Conservation (phyloP, 2,888 invertebrate genomes). For the Cephus pygmeus region DNA sequence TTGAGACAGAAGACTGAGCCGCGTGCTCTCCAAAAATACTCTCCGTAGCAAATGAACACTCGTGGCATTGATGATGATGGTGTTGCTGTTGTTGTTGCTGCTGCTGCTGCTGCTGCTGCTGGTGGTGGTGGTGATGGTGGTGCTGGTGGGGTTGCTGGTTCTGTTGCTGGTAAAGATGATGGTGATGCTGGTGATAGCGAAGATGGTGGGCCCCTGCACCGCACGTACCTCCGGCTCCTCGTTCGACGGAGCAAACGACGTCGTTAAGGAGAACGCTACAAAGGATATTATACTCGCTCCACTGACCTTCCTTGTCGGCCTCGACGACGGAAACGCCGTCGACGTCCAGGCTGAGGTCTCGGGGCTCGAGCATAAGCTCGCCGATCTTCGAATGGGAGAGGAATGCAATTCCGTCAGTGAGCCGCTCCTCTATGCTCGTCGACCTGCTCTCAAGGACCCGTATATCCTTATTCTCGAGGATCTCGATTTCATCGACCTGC, state of each 20-base stretch:
- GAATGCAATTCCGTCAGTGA: conserved; percentile 50
- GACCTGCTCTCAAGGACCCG: conserved; percentile 44
- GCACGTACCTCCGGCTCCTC: too few relatives aligned
- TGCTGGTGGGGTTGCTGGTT: conserved; percentile 17
- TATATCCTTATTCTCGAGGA: conserved; percentile 58
- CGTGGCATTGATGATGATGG: too few relatives aligned
- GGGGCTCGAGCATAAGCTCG: conserved; percentile 49
- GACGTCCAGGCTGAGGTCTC: conserved; percentile 35
- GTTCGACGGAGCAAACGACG: too few relatives aligned
- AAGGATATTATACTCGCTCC: conserved; percentile 12
- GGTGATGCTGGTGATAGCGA: too few relatives aligned
- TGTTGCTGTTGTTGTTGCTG: too few relatives aligned
- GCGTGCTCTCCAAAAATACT: too few relatives aligned
- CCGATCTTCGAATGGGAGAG: conserved; percentile 57
- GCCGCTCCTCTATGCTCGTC: conserved; percentile 54
- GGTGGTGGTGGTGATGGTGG: not conserved
- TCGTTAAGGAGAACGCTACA: not conserved
- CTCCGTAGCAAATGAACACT: too few relatives aligned
- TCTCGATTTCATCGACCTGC: conserved; percentile 47
- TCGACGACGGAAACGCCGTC: conserved; percentile 24
- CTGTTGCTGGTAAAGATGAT: conserved; percentile 4
- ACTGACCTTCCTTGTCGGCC: conserved; percentile 36
- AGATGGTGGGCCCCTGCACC: too few relatives aligned
- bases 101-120: not conserved
- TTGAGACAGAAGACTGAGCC: too few relatives aligned